Base-by-base conservation (phyloP, 2,113 vertebrate species). In the Forbesichthys agassizii region DNA sequence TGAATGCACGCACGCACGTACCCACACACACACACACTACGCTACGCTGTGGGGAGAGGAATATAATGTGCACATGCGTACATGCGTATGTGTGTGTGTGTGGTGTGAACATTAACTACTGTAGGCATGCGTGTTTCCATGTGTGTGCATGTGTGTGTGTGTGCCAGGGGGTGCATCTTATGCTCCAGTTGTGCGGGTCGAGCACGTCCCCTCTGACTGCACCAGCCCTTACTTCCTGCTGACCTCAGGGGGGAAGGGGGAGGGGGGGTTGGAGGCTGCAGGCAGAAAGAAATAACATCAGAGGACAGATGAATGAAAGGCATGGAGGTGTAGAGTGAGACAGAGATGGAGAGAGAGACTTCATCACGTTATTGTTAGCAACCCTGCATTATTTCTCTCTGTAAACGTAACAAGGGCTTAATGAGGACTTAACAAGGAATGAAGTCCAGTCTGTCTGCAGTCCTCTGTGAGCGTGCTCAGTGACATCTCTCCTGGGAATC, bases 171-270 rank as follows among this genome's bases (percentile, higher is more conserved):
- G 69, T 12, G 62, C 60, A 88, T 90, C 84, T 88, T 90, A 89
- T 90, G 86, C 89, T 90, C 87, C 83, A 90, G 85, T 90, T 90
- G 54, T 68, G 84, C 36, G 71, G 54, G 75, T 88, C 80, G 78
- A 68, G 81, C 81, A 85, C 83, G 83, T n/a, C 48, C 53, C 66
- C 12, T 18, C 51, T 16, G 14, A n/a, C 42, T 8, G n/a, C 42
- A 14, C 53, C 64, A 48, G n/a, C 53, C n/a, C 18, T 18, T 79
- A 81, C 81, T 83, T 85, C 80, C 87, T 75, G 75, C 56, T 84
- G 82, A 76, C 82, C 83, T 61, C 55, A 74, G 60, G 55, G 33
- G 57, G 33, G 11, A 7, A 18, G 55, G 18, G 55, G 48, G 47
- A 16, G 48, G 57, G 67, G 58, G n/a, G 67, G 59, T 4, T 27